Evolutionary conservation across 2,113 vertebrate species (phyloP).

Genomic region (Symphodus melops): DNA sequence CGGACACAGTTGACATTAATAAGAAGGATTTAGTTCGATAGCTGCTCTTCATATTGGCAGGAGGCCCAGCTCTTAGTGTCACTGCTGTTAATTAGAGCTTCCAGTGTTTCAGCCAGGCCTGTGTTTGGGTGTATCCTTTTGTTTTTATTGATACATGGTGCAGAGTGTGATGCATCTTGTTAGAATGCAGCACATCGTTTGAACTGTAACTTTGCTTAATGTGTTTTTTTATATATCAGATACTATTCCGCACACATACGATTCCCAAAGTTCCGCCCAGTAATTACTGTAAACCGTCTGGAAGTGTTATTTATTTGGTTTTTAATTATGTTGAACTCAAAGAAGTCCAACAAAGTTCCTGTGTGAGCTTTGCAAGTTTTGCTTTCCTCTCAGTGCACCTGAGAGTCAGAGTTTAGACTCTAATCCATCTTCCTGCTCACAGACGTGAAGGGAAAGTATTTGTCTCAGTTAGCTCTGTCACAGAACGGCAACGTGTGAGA

Average conservation of each 20-base stretch:
- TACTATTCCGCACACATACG: neutral
- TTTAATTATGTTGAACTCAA: neutral
- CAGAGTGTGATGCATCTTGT: constrained; percentile 20
- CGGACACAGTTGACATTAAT: constrained; percentile 41
- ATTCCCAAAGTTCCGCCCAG: constrained; percentile 17
- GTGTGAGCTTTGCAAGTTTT: neutral
- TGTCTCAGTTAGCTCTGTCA: constrained; percentile 30
- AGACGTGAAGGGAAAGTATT: constrained; percentile 22
- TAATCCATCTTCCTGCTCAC: constrained; percentile 19
- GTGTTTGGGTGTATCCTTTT: constrained; percentile 9
- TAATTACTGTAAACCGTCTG: constrained; percentile 29
- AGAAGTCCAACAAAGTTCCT: neutral
- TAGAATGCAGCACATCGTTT: constrained; percentile 39
- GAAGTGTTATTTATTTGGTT: constrained; percentile 5
- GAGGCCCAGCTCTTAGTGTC: constrained; percentile 17
- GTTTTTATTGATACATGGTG: constrained; percentile 13
- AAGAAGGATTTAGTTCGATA: constrained; percentile 26
- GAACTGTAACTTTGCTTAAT: constrained; percentile 42
- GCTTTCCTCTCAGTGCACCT: neutral
- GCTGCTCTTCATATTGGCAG: constrained; percentile 27
- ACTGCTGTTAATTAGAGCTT: constrained; percentile 47
- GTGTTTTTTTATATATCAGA: constrained; percentile 18
- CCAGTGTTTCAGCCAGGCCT: neutral
- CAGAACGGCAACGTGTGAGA: constrained; percentile 4
- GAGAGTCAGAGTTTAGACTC: constrained; percentile 3